These are phyloP conservation scores for Rhinogobio ventralis DNA, from an alignment of 2,797 vertebrate species.

Conservation along the genomic window DNA sequence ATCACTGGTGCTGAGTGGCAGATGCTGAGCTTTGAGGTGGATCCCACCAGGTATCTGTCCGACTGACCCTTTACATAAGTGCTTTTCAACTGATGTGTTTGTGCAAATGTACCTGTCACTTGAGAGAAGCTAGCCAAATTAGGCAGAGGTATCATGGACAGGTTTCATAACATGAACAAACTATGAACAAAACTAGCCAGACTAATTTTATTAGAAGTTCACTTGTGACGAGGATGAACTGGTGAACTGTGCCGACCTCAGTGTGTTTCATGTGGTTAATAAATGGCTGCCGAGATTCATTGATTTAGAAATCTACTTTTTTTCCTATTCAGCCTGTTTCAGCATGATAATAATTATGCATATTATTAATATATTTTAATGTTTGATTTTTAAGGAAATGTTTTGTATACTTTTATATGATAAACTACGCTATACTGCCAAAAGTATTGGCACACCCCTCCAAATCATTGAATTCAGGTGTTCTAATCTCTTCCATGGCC, in stretches of 20 bases:
- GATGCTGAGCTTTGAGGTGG: slow-evolving; percentile 94
- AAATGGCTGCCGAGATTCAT: background rate
- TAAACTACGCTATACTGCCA: background rate
- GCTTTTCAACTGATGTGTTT: background rate
- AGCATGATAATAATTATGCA: background rate
- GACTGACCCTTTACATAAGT: background rate
- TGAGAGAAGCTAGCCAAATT: slow-evolving; percentile 10
- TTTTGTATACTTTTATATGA: background rate
- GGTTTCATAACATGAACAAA: background rate
- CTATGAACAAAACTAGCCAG: background rate
- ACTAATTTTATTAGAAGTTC: background rate
- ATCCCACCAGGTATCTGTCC: slow-evolving; percentile 87
- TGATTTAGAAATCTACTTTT: background rate
- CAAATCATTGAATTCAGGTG: no score
- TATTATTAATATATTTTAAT: background rate
- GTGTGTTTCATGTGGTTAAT: background rate
- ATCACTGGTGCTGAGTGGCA: slow-evolving; percentile 90
- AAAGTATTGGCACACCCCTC: no score
- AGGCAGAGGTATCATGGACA: background rate
- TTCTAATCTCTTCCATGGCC: no score
- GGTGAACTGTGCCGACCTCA: background rate
- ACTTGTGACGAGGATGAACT: background rate
- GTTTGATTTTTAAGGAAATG: background rate
- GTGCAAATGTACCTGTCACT: slow-evolving; percentile 13
- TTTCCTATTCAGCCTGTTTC: background rate